phyloP scores from a whole-genome alignment of 2,888 invertebrate species.

The Ophraella communa region DNA sequence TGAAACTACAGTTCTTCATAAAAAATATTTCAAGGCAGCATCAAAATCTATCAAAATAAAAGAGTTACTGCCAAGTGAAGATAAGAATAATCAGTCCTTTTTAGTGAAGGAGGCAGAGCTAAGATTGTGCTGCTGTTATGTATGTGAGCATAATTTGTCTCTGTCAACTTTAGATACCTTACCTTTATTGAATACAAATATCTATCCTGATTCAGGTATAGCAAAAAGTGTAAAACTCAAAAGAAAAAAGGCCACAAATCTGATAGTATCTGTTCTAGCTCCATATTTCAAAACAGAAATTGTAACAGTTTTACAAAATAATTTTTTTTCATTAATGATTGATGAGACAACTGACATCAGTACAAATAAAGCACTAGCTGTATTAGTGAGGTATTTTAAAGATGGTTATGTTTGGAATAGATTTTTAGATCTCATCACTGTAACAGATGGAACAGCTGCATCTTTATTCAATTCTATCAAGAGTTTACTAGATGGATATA shows the following conservation, averaged over 20 bases:
- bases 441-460: background rate
- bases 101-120: too few relatives aligned
- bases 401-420: background rate
- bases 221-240: slow-evolving; percentile 5
- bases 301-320: background rate
- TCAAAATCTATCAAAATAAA: too few relatives aligned
- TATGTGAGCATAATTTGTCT: slow-evolving; percentile 11
- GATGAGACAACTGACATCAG: slow-evolving; percentile 11
- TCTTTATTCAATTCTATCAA: too few relatives aligned
- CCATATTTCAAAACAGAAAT: background rate
- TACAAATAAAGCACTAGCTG: background rate
- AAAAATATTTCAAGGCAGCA: too few relatives aligned
- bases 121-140: too few relatives aligned
- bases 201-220: slow-evolving; percentile 14
- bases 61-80: too few relatives aligned
- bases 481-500: too few relatives aligned
- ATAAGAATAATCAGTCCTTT: too few relatives aligned
- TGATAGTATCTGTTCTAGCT: background rate
- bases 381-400: slow-evolving; percentile 7
- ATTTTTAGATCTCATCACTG: slow-evolving; percentile 4
- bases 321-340: slow-evolving; percentile 15
- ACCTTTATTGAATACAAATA: background rate
- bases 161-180: background rate
- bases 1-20: too few relatives aligned
- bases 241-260: slow-evolving; percentile 9